Percentiles rank a stretch among this genome's conserved stretches.
These are phyloP conservation scores for Crypturellus tataupa DNA, from an alignment of 2,797 vertebrate species.

Conservation along the genomic window DNA sequence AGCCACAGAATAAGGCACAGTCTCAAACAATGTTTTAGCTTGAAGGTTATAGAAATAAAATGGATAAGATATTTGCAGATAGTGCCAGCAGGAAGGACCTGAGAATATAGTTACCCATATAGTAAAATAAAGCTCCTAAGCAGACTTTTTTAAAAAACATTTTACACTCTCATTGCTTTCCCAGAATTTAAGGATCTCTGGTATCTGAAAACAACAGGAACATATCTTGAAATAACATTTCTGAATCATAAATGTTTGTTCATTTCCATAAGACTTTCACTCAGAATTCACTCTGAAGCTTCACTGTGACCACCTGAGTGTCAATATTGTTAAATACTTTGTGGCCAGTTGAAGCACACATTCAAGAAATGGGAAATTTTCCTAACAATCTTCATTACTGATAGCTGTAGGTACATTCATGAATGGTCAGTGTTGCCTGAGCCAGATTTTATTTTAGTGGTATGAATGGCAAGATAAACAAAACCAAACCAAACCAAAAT, in stretches of 20 bases:
- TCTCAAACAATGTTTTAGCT: background rate
- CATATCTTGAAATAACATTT: conserved; percentile 13
- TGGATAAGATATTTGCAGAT: background rate
- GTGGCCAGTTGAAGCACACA: background rate
- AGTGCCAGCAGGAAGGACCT: background rate
- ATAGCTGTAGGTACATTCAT: background rate
- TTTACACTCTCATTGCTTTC: background rate
- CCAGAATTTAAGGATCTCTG: background rate
- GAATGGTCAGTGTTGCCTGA: background rate
- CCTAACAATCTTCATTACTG: background rate
- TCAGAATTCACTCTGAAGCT: background rate
- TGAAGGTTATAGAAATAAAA: background rate
- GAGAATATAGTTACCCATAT: background rate
- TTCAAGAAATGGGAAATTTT: background rate
- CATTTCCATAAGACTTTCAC: background rate
- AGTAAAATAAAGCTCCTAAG: conserved; percentile 1
- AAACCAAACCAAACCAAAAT: background rate
- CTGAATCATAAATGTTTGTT: conserved; percentile 42
- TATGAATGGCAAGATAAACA: background rate
- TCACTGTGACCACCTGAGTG: background rate
- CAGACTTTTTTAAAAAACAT: background rate
- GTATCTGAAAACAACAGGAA: background rate
- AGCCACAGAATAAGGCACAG: background rate
- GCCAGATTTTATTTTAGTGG: background rate
- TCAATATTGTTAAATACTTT: conserved; percentile 26